Evolutionary conservation across 1,140 invertebrate species (phyloP).

Genomic region (Pseudomyrmex sp.): DNA sequence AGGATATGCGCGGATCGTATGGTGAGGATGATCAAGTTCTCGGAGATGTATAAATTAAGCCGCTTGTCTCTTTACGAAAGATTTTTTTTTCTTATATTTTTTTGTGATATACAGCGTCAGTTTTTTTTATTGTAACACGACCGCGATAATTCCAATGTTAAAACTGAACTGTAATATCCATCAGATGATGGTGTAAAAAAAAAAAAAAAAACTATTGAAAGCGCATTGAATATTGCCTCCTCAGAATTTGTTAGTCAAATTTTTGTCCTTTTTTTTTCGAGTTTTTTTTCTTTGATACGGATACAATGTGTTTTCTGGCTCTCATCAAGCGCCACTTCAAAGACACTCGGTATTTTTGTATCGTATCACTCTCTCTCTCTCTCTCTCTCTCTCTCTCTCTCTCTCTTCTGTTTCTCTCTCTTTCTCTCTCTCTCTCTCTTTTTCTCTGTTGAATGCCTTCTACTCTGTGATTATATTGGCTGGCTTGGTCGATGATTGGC

Average conservation of each 20-base stretch:
- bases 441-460: slow-evolving; percentile 68
- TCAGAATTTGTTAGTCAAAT: slow-evolving; percentile 37
- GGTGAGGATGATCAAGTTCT: slow-evolving; percentile 65
- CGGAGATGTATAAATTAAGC: slow-evolving; percentile 52
- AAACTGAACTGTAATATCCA: background rate
- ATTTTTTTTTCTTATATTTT: background rate
- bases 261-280: background rate
- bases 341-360: slow-evolving; percentile 69
- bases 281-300: slow-evolving; percentile 53
- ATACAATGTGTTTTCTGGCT: slow-evolving; percentile 44
- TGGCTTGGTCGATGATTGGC: slow-evolving; percentile 79
- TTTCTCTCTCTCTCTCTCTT: too few relatives aligned
- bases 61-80: slow-evolving; percentile 8
- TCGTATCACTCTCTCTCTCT: too few relatives aligned
- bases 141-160: background rate
- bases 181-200: slow-evolving; percentile 1
- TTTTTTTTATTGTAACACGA: background rate
- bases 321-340: slow-evolving; percentile 58
- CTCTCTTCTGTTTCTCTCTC: too few relatives aligned
- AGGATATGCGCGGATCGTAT: slow-evolving; percentile 30
- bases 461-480: slow-evolving; percentile 69
- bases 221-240: slow-evolving; percentile 67
- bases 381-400: too few relatives aligned
- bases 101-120: background rate
- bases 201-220: slow-evolving; percentile 2